Percentiles rank a stretch among this genome's conserved stretches.
phyloP scores from a whole-genome alignment of 30 jellyfish, hydroid and myxozoan species.

The Catostylus mosaicus region DNA sequence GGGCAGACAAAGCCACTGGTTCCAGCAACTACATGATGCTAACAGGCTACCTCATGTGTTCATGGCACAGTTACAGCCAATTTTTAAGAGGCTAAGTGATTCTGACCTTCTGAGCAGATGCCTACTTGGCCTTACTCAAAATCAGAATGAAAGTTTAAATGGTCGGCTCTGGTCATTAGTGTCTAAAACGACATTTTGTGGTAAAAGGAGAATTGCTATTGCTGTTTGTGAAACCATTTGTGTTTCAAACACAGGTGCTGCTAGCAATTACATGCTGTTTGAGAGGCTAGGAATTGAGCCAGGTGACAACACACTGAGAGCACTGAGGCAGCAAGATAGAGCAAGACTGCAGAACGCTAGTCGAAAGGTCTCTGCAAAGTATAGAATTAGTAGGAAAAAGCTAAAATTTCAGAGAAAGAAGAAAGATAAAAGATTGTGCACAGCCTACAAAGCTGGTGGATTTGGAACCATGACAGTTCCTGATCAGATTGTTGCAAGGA shows the following conservation, averaged over 20 bases:
- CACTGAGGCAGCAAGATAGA: conserved; percentile 33
- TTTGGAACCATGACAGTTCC: conserved; percentile 1
- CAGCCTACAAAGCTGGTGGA: conserved; percentile 8
- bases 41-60: conserved; percentile 32
- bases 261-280: conserved; percentile 32
- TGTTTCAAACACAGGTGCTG: conserved; percentile 56
- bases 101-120: conserved; percentile 42
- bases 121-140: conserved; percentile 53
- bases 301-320: conserved; percentile 20
- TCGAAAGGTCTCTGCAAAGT: conserved; percentile 16
- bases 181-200: conserved; percentile 45
- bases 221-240: conserved; percentile 34
- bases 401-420: conserved; percentile 14
- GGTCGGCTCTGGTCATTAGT: conserved; percentile 41
- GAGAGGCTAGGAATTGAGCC: conserved; percentile 37
- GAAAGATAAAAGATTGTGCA: background rate
- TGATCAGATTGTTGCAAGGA: background rate
- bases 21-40: background rate
- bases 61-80: conserved; percentile 34
- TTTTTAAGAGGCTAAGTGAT: conserved; percentile 37
- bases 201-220: conserved; percentile 35
- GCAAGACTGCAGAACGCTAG: conserved; percentile 32
- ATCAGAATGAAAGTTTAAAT: conserved; percentile 45
- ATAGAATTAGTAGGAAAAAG: conserved; percentile 7
- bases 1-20: conserved; percentile 32